Evolutionary conservation across 2,113 vertebrate genomes (phyloP).

Genomic region (Accipiter virgatus): DNA sequence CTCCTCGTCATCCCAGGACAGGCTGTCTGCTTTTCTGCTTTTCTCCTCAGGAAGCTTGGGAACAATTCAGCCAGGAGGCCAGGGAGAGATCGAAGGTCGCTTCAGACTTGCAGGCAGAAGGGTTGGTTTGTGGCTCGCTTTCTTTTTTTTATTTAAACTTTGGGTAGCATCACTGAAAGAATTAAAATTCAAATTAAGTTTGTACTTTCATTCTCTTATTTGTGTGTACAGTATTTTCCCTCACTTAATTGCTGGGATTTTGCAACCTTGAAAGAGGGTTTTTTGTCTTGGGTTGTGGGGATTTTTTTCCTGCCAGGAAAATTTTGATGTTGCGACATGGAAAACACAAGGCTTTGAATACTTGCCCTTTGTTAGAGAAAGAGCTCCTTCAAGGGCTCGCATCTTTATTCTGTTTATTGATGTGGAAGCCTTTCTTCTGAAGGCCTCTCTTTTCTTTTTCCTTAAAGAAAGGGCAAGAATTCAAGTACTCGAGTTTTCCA

Average conservation of each 20-base stretch:
- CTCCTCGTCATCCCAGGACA: background rate
- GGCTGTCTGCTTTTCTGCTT: background rate
- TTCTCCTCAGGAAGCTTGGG: background rate
- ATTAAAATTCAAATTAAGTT: slow-evolving; percentile 26
- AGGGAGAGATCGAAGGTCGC: background rate
- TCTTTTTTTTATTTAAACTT: background rate
- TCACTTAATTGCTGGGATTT: slow-evolving; percentile 25
- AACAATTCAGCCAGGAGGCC: background rate
- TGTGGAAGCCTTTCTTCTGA: slow-evolving; percentile 20
- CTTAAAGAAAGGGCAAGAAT: slow-evolving; percentile 31
- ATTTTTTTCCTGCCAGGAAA: slow-evolving; percentile 62
- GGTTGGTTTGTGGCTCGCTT: background rate
- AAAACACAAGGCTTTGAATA: slow-evolving; percentile 49
- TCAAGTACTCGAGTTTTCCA: slow-evolving; percentile 22
- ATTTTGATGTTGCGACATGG: slow-evolving; percentile 53
- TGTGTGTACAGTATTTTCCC: background rate
- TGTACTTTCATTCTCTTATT: background rate
- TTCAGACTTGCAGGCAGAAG: background rate
- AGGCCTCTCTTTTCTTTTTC: background rate
- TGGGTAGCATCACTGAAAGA: background rate
- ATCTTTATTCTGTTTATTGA: slow-evolving; percentile 34
- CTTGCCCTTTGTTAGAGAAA: slow-evolving; percentile 47
- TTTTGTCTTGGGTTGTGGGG: slow-evolving; percentile 11
- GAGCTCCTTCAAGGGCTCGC: background rate
- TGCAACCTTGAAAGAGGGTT: background rate